These are phyloP conservation scores for Hydropotes inermis DNA, from an alignment of 2,113 vertebrate species.

Conservation along the genomic window DNA sequence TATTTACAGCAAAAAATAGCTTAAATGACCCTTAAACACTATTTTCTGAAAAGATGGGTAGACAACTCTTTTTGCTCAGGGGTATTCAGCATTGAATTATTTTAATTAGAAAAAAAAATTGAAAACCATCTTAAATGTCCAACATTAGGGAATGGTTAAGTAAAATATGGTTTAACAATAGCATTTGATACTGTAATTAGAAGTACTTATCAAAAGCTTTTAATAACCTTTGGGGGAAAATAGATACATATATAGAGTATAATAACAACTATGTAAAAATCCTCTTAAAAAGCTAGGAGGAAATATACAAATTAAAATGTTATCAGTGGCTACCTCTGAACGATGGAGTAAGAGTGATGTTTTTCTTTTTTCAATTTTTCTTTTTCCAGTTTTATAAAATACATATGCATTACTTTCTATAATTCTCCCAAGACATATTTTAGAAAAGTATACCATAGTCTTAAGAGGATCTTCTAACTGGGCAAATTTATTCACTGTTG, in stretches of 20 bases:
- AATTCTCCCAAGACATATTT: neutral
- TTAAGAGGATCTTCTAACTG: neutral
- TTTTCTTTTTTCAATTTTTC: neutral
- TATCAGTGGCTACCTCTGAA: neutral
- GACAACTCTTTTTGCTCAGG: neutral
- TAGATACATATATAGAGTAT: neutral
- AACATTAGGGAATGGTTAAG: constrained; percentile 16
- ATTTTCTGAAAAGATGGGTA: constrained; percentile 1
- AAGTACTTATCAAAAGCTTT: constrained; percentile 31
- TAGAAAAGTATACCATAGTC: neutral
- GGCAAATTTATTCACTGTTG: neutral
- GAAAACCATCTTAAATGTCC: neutral
- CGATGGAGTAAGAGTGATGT: neutral
- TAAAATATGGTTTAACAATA: constrained; percentile 33
- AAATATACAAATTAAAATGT: neutral
- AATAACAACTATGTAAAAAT: neutral
- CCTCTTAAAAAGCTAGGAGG: neutral
- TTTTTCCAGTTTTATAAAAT: constrained; percentile 5
- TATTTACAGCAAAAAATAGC: neutral
- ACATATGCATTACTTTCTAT: neutral
- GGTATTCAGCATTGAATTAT: neutral
- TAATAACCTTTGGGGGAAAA: neutral
- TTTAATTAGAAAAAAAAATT: constrained; percentile 22
- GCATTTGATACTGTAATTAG: constrained; percentile 23
- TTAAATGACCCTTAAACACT: neutral